Evolutionary conservation across 2,797 vertebrate genomes (phyloP), one percentile per base, ranked within the genome.

Genomic region (Bradypodion pumilum): DNA sequence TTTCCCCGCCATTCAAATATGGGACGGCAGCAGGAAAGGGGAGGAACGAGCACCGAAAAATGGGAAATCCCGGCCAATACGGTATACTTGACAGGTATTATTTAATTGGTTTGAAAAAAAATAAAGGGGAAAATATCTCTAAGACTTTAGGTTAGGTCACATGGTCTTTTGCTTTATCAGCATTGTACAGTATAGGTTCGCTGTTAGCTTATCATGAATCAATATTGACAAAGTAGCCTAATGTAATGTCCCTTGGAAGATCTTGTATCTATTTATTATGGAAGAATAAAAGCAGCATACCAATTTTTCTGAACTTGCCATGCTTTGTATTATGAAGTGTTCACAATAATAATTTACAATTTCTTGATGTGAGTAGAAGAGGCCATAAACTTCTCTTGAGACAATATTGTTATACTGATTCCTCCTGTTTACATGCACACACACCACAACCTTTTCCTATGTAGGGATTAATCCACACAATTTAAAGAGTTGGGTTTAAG

Each of bases 151-250:
- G 42, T 90, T 90, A 80, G 83, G 85, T 87, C 68, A 87, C 86
- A 76, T 81, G 91, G 89, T 92, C 87, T 89, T 40, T 78, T 49
- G 84, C 84, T 87, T 89, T 80, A 78, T 12, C 44, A 63, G 60
- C 52, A 91, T 87, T 49, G 25, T 52, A 91, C 89, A 63, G 73
- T 62, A 85, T 92, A 86, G 86, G 80, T 89, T 94, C 93, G 92
- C 94, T 93, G 93, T 90, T 90, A 94, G 95, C 94, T 93, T 94
- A 94, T 94, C 89, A 93, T 88, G 94, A 94, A 95, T 94, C 95
- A 96, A 96, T 96, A 96, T 96, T 96, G 96, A 96, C 96, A 95
- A 95, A 95, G 92, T 93, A 92, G 94, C 96, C 95, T 95, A 95
- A 95, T 96, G 96, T 96, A 96, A 96, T 95, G 95, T 95, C 95